Conservation (phyloP, 2,888 invertebrate species). For the Cephus sareptanus region DNA sequence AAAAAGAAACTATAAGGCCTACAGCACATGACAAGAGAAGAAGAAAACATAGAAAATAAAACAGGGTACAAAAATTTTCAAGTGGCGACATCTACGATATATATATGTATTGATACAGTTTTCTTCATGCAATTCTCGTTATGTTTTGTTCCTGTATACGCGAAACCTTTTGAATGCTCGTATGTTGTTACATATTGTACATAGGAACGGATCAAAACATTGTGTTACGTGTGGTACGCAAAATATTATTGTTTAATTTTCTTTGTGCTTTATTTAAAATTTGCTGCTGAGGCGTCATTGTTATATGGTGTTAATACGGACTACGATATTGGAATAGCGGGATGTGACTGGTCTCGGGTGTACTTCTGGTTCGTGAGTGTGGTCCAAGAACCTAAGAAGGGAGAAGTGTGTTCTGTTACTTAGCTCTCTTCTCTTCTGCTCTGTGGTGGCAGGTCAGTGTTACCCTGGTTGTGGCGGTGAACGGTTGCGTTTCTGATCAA, state of each 20-base stretch:
- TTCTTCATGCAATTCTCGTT: not conserved
- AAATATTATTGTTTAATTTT: not conserved
- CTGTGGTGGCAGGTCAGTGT: constrained; percentile 59
- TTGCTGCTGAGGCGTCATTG: not conserved
- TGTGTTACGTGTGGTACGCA: not conserved
- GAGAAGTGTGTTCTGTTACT: constrained; percentile 42
- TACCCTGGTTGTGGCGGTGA: constrained; percentile 46
- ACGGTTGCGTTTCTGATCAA: constrained; percentile 25
- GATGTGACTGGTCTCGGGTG: not conserved
- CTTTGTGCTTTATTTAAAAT: not conserved
- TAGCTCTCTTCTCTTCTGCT: constrained; percentile 28
- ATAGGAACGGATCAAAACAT: not conserved
- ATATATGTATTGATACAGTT: no score
- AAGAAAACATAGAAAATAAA: constrained; percentile 1
- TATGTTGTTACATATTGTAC: not conserved
- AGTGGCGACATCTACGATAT: no score
- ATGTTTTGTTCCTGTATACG: not conserved
- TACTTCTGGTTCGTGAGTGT: not conserved
- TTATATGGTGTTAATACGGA: not conserved
- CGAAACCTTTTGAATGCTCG: not conserved
- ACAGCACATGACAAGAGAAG: constrained; percentile 13
- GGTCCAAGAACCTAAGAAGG: constrained; percentile 12
- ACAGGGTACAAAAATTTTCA: constrained; percentile 1
- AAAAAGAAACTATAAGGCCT: no score
- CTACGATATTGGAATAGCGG: not conserved